Percentiles rank a stretch among this genome's conserved stretches.
Evolutionary conservation across 2,113 vertebrate species (phyloP).

Genomic region (Alethe castanea): DNA sequence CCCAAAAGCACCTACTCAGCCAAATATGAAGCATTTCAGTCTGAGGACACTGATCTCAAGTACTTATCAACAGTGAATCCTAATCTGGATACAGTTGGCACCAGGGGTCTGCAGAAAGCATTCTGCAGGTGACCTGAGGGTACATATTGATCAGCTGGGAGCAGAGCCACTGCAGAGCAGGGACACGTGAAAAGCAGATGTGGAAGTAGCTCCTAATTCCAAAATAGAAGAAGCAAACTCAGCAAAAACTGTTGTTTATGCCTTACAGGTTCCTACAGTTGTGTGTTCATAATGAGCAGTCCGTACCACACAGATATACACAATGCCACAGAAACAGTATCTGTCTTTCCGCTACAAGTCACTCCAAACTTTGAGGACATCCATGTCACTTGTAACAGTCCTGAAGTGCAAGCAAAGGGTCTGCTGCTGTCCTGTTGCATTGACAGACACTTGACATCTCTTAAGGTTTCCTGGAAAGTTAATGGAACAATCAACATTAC

Average conservation of each 20-base stretch:
- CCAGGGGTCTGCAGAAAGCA: not conserved
- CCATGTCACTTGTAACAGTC: conserved; percentile 48
- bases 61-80: not conserved
- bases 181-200: not conserved
- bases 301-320: not conserved
- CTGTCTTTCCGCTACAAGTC: not conserved
- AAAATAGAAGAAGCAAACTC: not conserved
- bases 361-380: not conserved
- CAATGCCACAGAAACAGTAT: not conserved
- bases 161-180: not conserved
- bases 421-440: conserved; percentile 67
- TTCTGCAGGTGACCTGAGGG: not conserved
- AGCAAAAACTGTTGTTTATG: not conserved
- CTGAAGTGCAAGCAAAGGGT: not conserved
- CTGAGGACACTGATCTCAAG: not conserved
- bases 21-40: not conserved
- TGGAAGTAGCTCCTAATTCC: not conserved
- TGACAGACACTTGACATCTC: not conserved
- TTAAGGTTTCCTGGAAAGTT: conserved; percentile 57
- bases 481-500: conserved; percentile 42
- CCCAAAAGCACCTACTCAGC: not conserved
- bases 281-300: not conserved
- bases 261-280: conserved; percentile 67
- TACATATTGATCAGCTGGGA: not conserved
- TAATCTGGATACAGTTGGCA: not conserved